These are phyloP conservation scores for Calliopum simillimum DNA, from an alignment of 2,888 invertebrate species.

Conservation along the genomic window DNA sequence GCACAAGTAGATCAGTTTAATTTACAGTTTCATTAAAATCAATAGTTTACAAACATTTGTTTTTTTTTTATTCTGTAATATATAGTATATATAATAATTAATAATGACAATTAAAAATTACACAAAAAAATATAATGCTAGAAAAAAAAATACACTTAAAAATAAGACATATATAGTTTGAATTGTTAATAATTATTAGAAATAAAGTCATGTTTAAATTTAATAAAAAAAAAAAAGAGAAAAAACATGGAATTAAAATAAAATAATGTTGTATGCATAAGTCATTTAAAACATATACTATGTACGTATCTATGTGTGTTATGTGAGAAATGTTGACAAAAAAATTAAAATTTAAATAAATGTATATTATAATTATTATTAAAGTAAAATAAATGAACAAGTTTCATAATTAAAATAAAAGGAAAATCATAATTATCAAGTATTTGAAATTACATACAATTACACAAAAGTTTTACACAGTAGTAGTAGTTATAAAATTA, in stretches of 20 bases:
- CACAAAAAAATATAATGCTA: slow-evolving; percentile 7
- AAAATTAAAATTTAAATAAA: neutral
- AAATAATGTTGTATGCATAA: no score
- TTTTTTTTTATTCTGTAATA: slow-evolving; percentile 3
- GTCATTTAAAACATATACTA: neutral
- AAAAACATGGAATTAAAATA: neutral
- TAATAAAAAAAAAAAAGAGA: neutral
- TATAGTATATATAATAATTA: no score
- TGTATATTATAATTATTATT: neutral
- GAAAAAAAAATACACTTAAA: slow-evolving; percentile 19
- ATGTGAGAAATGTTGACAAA: neutral
- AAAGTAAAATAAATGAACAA: neutral
- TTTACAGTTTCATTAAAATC: slow-evolving; percentile 32
- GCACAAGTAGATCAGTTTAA: slow-evolving; percentile 27
- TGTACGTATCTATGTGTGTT: slow-evolving; percentile 1
- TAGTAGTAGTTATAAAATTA: neutral
- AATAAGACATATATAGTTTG: slow-evolving; percentile 12
- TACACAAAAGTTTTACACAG: slow-evolving; percentile 20
- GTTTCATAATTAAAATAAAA: neutral
- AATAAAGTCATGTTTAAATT: slow-evolving; percentile 13
- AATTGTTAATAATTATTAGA: slow-evolving; percentile 1
- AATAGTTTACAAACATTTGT: slow-evolving; percentile 30
- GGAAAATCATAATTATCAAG: neutral
- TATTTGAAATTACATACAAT: slow-evolving; percentile 17
- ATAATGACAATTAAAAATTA: slow-evolving; percentile 14